Percentiles rank a stretch among this genome's conserved stretches.
Conservation (phyloP, 2,113 vertebrate species). For the Xyrauchen texanus region DNA sequence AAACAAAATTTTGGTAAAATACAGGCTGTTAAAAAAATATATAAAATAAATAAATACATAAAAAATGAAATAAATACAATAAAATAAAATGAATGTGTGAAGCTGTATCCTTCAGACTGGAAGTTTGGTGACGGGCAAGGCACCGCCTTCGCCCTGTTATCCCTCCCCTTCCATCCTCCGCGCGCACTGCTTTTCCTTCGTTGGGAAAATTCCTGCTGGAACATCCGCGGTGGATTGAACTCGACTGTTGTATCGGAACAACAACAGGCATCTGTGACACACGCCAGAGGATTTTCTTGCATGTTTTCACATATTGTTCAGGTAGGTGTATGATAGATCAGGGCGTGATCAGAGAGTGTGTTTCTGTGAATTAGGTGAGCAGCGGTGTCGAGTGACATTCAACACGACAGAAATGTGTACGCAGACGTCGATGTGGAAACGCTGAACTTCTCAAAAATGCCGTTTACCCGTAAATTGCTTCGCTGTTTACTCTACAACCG, state of each 20-base stretch:
- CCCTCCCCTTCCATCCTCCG: conserved; percentile 30
- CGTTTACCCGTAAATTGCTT: background rate
- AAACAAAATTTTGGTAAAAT: no score
- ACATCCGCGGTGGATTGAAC: conserved; percentile 20
- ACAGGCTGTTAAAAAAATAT: no score
- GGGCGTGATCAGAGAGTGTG: background rate
- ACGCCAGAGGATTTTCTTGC: background rate
- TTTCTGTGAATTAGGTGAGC: conserved; percentile 13
- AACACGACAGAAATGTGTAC: conserved; percentile 33
- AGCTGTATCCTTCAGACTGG: background rate
- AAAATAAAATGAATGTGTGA: background rate
- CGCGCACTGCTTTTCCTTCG: conserved; percentile 24
- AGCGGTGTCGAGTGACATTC: conserved; percentile 37
- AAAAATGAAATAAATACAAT: background rate
- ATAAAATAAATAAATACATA: no score
- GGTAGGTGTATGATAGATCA: conserved; percentile 28
- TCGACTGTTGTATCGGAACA: conserved; percentile 22
- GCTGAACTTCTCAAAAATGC: conserved; percentile 28
- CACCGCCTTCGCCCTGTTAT: conserved; percentile 11
- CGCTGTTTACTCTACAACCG: background rate
- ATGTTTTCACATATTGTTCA: conserved; percentile 21
- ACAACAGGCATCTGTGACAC: background rate
- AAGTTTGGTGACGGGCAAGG: conserved; percentile 9
- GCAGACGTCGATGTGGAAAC: conserved; percentile 21
- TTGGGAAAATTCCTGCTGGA: conserved; percentile 52